These are phyloP conservation scores for Colletes collaris DNA, from an alignment of 2,888 invertebrate species.

Conservation along the genomic window DNA sequence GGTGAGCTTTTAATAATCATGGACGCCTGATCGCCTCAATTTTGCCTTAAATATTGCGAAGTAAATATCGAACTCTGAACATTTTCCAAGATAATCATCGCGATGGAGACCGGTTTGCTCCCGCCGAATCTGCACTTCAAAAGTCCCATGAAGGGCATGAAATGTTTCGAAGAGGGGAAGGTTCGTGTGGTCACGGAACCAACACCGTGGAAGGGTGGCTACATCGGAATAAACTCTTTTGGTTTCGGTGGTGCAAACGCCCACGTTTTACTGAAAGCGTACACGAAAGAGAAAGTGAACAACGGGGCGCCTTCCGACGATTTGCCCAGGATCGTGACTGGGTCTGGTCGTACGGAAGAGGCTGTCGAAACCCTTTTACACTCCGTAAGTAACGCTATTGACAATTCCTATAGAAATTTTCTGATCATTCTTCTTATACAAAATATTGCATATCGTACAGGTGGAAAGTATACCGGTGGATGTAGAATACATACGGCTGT, in stretches of 20 bases:
- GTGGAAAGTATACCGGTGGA: constrained; percentile 86
- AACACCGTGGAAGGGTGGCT: constrained; percentile 87
- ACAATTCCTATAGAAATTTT: too few species aligned
- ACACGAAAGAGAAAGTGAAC: constrained; percentile 86
- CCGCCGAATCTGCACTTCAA: constrained; percentile 94
- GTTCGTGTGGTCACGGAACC: constrained; percentile 89
- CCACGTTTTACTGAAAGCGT: constrained; percentile 87
- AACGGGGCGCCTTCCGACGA: constrained; percentile 86
- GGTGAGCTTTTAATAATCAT: constrained; percentile 81
- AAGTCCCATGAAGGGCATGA: constrained; percentile 86
- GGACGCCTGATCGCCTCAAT: too few species aligned
- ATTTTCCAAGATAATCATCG: constrained; percentile 86
- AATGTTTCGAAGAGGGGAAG: constrained; percentile 86
- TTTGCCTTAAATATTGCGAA: too few species aligned
- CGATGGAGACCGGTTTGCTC: constrained; percentile 91
- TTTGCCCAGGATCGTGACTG: constrained; percentile 89
- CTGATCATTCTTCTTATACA: constrained; percentile 17
- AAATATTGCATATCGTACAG: constrained; percentile 58
- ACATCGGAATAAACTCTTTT: constrained; percentile 93
- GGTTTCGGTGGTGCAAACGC: constrained; percentile 97
- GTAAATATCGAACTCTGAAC: background rate
- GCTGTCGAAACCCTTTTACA: constrained; percentile 88
- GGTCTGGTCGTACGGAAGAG: constrained; percentile 92
- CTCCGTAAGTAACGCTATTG: constrained; percentile 82
- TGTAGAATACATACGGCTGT: constrained; percentile 85